Evolutionary conservation across 1,140 invertebrate genomes (phyloP), one percentile per base, ranked within the genome.

Genomic region (Lasioglossum baleicum): DNA sequence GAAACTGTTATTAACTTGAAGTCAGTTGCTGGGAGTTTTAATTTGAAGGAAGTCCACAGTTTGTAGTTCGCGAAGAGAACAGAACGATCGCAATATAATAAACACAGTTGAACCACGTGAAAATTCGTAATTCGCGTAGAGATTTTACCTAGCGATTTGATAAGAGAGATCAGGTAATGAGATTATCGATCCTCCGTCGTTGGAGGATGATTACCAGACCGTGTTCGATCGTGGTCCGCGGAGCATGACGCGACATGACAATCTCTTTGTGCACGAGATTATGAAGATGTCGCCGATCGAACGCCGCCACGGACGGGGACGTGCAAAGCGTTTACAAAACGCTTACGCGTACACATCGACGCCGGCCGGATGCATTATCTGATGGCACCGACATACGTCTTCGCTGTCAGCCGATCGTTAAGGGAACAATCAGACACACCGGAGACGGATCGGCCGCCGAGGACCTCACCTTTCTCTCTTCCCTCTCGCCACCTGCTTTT

Each of bases 361-460:
- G 48, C 81, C 80, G 51, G 35, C 63, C 61, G 69, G 56, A 76
- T 71, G 72, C 75, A 86, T 86, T 86, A 85, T 85, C 83, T 85
- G 84, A 86, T 86, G 80, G 67, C 72, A 84, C 68, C 72, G 83
- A 85, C 83, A 85, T 86, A 86, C 75, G 75, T 86, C 84, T 86
- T 86, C 80, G 80, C 84, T 86, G 84, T 85, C 84, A 86, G 75
- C 68, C 80, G 75, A 86, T 86, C 84, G 84, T 86, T 86, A 86
- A 85, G 75, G 80, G 60, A 86, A 84, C 80, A 86, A 86, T 86
- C 84, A 85, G 74, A 85, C 66, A 58, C 71, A 48, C 79, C 65
- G 35, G 71, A 77, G 75, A 82, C 66, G 75, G 60, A 75, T 82
- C 70, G 74, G 60, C 60, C 73, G 65, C 67, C 63, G 67, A 60